Conservation (phyloP, 1,140 invertebrate species). For the Drosophila miranda region DNA sequence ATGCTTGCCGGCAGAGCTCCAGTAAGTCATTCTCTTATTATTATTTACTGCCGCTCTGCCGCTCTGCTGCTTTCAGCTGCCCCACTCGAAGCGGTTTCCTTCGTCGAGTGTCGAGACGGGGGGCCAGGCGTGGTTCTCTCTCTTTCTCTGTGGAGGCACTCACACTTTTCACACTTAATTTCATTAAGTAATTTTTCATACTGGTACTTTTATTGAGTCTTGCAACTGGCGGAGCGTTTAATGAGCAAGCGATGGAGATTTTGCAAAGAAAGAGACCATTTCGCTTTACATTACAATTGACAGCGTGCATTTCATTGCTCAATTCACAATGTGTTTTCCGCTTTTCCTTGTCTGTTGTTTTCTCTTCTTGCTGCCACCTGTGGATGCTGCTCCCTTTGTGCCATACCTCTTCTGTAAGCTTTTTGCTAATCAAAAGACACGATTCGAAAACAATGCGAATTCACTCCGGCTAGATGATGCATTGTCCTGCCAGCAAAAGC, state of each 20-base stretch:
- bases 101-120: conserved; percentile 20
- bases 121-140: not conserved
- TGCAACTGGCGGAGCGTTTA: conserved; percentile 55
- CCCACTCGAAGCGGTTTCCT: conserved; percentile 21
- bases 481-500: too few relatives aligned
- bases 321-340: conserved; percentile 29
- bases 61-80: conserved; percentile 13
- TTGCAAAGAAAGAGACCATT: conserved; percentile 21
- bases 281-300: conserved; percentile 63
- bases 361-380: conserved; percentile 3
- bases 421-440: conserved; percentile 6
- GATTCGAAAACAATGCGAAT: too few relatives aligned
- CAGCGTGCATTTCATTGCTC: conserved; percentile 7
- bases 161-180: conserved; percentile 74
- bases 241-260: conserved; percentile 18
- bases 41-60: conserved; percentile 55
- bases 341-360: conserved; percentile 22
- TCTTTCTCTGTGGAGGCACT: conserved; percentile 7
- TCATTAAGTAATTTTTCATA: conserved; percentile 79
- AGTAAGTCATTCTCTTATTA: conserved; percentile 70
- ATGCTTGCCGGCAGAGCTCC: conserved; percentile 19
- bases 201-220: conserved; percentile 75
- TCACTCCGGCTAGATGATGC: too few relatives aligned
- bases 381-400: conserved; percentile 21
- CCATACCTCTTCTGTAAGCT: conserved; percentile 40